Evolutionary conservation across 2,113 vertebrate species (phyloP).

Genomic region (Nycticryphes semicollaris): DNA sequence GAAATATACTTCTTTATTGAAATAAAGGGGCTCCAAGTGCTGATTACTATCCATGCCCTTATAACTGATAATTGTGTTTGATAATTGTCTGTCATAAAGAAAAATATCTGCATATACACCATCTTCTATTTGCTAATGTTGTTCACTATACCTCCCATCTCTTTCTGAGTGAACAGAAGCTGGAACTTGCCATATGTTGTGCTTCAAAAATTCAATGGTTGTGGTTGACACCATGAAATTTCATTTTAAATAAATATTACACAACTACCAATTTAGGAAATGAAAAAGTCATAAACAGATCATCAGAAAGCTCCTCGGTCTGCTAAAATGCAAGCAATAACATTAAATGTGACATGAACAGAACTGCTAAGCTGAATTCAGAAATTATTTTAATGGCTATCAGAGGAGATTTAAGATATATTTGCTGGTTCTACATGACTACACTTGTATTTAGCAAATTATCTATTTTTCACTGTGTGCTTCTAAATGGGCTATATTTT

Average conservation of each 20-base stretch:
- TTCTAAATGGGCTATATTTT: not conserved
- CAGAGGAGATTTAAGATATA: constrained; percentile 10
- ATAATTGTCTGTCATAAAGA: not conserved
- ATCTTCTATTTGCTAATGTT: not conserved
- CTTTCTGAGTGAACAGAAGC: not conserved
- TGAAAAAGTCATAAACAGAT: constrained; percentile 20
- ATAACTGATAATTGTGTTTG: not conserved
- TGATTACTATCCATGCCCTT: not conserved
- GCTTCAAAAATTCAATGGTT: not conserved
- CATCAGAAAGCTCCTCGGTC: constrained; percentile 15
- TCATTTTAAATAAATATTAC: constrained; percentile 52
- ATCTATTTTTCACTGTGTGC: not conserved
- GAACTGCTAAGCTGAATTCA: not conserved
- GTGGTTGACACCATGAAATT: constrained; percentile 3
- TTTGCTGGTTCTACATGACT: constrained; percentile 8
- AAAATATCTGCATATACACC: not conserved
- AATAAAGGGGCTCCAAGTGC: not conserved
- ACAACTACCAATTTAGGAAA: constrained; percentile 20
- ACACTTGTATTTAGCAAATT: not conserved
- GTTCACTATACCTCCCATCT: not conserved
- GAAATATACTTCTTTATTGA: not conserved
- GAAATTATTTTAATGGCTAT: constrained; percentile 7
- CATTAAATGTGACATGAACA: constrained; percentile 31
- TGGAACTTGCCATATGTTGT: not conserved
- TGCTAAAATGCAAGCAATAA: constrained; percentile 39